These are phyloP conservation scores for Dione juno DNA, from an alignment of 2,888 invertebrate genomes.

Conservation along the genomic window DNA sequence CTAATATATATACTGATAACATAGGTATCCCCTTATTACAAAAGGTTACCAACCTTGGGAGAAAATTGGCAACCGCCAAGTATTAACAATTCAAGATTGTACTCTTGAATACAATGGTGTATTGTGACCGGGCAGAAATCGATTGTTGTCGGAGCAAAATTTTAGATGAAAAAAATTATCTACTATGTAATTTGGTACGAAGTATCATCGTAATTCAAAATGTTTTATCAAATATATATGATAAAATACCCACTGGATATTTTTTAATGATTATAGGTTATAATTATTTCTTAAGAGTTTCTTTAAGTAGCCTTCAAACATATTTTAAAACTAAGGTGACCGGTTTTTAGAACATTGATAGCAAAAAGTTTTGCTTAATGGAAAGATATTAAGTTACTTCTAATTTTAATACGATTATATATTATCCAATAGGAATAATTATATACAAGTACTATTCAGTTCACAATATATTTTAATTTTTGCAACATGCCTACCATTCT, in stretches of 20 bases:
- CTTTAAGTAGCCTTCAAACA: background rate
- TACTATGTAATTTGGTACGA: background rate
- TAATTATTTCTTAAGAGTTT: background rate
- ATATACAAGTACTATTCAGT: too few relatives aligned
- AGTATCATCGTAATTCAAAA: conserved; percentile 1
- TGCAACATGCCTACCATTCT: background rate
- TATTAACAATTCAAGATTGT: conserved; percentile 34
- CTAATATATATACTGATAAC: background rate
- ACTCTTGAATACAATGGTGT: conserved; percentile 27
- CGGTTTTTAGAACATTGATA: conserved; percentile 9
- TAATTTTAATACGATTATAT: background rate
- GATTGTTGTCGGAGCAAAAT: conserved; percentile 10
- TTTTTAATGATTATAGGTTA: too few relatives aligned
- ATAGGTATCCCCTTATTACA: background rate
- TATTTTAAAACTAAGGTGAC: conserved; percentile 11
- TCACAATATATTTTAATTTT: background rate
- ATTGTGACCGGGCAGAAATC: conserved; percentile 31
- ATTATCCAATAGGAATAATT: conserved; percentile 1
- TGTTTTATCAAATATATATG: too few relatives aligned
- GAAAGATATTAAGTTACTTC: conserved; percentile 6
- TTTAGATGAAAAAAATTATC: conserved; percentile 6
- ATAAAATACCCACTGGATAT: background rate
- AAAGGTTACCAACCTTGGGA: conserved; percentile 22
- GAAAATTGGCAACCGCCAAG: conserved; percentile 34
- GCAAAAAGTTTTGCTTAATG: background rate